Evolutionary conservation across 2,888 invertebrate genomes (phyloP).

Genomic region (Eupithecia tripunctaria): DNA sequence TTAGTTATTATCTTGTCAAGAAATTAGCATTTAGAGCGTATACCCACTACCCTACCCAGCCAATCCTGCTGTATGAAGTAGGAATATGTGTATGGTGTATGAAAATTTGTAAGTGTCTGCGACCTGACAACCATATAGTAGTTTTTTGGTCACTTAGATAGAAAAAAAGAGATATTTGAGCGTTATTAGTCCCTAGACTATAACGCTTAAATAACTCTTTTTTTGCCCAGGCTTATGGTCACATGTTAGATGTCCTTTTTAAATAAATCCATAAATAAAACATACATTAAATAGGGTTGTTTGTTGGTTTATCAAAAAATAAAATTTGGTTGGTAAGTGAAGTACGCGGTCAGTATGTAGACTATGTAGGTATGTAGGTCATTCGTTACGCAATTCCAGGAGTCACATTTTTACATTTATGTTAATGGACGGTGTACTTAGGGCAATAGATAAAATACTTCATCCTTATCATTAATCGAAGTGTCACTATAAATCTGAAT

Average conservation of each 20-base stretch:
- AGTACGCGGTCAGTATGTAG: background rate
- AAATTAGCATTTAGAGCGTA: constrained; percentile 74
- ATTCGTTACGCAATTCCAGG: constrained; percentile 2
- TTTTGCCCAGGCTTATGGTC: background rate
- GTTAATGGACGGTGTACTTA: constrained; percentile 17
- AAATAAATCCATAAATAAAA: background rate
- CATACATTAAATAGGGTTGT: background rate
- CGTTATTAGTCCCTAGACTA: no score
- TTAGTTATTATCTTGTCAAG: constrained; percentile 54
- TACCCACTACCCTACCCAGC: constrained; percentile 39
- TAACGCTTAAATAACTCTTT: background rate
- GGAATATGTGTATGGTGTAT: constrained; percentile 28
- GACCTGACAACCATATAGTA: background rate
- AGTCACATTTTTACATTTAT: constrained; percentile 13
- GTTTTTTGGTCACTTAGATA: background rate
- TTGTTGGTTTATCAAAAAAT: background rate
- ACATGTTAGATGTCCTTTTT: background rate
- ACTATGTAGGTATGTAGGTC: background rate
- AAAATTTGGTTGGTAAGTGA: background rate
- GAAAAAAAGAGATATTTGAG: no score
- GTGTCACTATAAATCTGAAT: constrained; percentile 33
- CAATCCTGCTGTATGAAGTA: constrained; percentile 46
- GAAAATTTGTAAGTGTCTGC: constrained; percentile 16
- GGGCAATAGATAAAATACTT: constrained; percentile 32
- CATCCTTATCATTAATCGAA: constrained; percentile 40